phyloP scores from a whole-genome alignment of 2,888 invertebrate species.

The Maniola hyperantus region DNA sequence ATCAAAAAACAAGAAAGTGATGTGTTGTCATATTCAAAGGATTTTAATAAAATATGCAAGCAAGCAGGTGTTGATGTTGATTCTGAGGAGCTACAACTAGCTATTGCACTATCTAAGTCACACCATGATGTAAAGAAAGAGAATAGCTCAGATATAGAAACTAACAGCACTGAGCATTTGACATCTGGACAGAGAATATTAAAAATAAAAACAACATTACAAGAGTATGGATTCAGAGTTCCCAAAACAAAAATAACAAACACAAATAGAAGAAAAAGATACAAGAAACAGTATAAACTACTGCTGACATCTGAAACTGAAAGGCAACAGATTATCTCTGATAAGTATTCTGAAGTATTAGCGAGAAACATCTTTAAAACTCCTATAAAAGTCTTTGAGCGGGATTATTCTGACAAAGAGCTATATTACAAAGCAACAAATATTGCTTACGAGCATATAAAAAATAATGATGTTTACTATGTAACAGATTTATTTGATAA shows the following conservation, averaged over 20 bases:
- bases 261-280: conserved; percentile 49
- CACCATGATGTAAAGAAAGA: conserved; percentile 49
- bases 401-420: conserved; percentile 32
- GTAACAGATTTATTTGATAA: conserved; percentile 72
- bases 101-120: conserved; percentile 86
- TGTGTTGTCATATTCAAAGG: conserved; percentile 63
- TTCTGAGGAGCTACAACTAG: conserved; percentile 85
- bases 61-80: conserved; percentile 79
- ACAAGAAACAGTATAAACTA: conserved; percentile 59
- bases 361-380: conserved; percentile 40
- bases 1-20: conserved; percentile 66
- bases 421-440: conserved; percentile 59
- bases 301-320: conserved; percentile 54
- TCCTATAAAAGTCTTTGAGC: conserved; percentile 6
- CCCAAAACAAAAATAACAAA: conserved; percentile 55
- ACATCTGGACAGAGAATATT: conserved; percentile 57
- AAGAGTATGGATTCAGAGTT: conserved; percentile 84
- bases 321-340: conserved; percentile 59
- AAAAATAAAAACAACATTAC: conserved; percentile 78
- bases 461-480: conserved; percentile 67
- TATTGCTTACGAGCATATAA: conserved; percentile 55
- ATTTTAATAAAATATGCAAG: conserved; percentile 71
- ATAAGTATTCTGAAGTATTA: conserved; percentile 65
- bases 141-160: conserved; percentile 31
- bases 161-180: conserved; percentile 41